phyloP scores from a whole-genome alignment of 2,888 invertebrate species.

The Caenorhabditis becei region DNA sequence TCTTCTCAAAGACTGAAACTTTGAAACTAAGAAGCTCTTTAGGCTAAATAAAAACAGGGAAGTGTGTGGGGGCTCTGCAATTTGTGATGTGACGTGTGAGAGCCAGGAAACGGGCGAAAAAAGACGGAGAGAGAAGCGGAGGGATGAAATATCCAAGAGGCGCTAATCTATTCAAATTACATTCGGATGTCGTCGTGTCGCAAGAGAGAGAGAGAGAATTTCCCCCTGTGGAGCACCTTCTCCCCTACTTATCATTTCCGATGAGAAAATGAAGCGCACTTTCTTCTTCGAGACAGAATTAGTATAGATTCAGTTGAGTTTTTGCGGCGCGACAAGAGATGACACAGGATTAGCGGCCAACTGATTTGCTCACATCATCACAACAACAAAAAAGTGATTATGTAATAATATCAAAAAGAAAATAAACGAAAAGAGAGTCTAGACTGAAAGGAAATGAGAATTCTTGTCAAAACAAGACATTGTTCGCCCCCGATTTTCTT shows the following conservation, averaged over 20 bases:
- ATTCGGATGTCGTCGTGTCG: slow-evolving; percentile 54
- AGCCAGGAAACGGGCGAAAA: not conserved
- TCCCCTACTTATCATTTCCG: slow-evolving; percentile 26
- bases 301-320: too few species aligned
- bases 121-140: not conserved
- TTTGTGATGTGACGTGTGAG: not conserved
- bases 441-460: not conserved
- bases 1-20: not conserved
- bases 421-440: not conserved
- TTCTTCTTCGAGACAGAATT: not conserved
- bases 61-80: not conserved
- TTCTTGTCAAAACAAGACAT: not conserved
- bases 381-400: not conserved
- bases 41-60: too few species aligned
- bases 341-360: not conserved
- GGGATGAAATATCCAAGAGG: slow-evolving; percentile 13
- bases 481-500: not conserved
- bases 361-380: not conserved
- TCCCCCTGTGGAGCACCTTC: slow-evolving; percentile 23
- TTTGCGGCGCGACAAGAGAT: too few species aligned
- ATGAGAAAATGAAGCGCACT: not conserved
- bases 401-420: not conserved
- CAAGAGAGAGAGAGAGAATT: not conserved
- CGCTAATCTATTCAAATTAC: slow-evolving; percentile 65
- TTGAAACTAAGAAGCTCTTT: not conserved